Conservation (phyloP, 1,140 invertebrate genomes). For the Formica exsecta region DNA sequence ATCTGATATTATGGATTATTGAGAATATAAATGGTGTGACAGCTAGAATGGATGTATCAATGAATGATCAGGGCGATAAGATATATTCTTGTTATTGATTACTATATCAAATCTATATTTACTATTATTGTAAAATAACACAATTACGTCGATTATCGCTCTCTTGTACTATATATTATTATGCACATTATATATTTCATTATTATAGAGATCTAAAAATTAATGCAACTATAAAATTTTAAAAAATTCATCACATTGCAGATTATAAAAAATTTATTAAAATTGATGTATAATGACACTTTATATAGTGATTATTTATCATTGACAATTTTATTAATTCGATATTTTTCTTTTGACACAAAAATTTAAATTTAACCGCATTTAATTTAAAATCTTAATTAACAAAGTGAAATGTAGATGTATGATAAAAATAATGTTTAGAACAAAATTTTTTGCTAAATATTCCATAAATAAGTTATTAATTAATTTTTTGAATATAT, state of each 20-base stretch:
- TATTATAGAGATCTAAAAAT: too few relatives aligned
- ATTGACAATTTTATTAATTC: conserved; percentile 4
- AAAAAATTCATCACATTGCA: neutral
- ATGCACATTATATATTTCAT: too few relatives aligned
- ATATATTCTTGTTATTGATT: neutral
- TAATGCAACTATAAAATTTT: too few relatives aligned
- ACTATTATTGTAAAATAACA: neutral
- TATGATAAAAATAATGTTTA: neutral
- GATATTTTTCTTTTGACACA: neutral
- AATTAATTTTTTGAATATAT: conserved; percentile 3
- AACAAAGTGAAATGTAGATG: neutral
- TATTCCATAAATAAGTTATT: neutral
- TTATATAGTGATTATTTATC: neutral
- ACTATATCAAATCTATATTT: neutral
- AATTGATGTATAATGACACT: neutral
- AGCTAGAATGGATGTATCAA: neutral
- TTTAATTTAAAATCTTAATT: neutral
- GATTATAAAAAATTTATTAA: neutral
- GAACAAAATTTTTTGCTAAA: neutral
- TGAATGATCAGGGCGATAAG: neutral
- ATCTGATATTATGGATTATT: neutral
- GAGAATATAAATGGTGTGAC: neutral
- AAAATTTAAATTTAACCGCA: neutral
- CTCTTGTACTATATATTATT: too few relatives aligned
- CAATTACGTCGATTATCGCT: too few relatives aligned